Evolutionary conservation across 1,140 invertebrate species (phyloP), one percentile per base, ranked within the genome.

Genomic region (Solenopsis fugax): DNA sequence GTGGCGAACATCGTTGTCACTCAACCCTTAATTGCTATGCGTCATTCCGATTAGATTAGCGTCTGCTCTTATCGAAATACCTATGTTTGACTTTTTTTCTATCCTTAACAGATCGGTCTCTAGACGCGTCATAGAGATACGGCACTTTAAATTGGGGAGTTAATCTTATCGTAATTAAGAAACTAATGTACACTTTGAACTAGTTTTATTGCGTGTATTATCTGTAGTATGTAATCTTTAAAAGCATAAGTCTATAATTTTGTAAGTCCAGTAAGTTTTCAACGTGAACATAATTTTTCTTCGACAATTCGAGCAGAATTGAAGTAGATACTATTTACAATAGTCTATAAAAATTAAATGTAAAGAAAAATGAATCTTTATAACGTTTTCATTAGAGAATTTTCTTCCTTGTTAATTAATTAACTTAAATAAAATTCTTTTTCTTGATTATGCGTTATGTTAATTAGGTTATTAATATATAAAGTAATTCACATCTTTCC

Each of bases 21-120:
- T 67, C 60, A 41, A 45, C 65, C 21, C 65, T 71, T 71, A 58
- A 78, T 71, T 71, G 78, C 37, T 56, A 56, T 10, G 16, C 10
- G 37, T 72, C 45, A 45, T 58, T 34, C 12, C 3, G 64, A 80
- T 86, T 78, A 86, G 77, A 85, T 76, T 75, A 60, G 10, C 85
- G 37, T 41, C 62, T 75, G 16, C n/a, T 13, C 73, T 85, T 85
- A 85, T 78, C 82, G 18, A 41, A 50, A 29, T 13, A 64, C 2
- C 18, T 50, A 56, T 12, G 37, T 58, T 29, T 71, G 6, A n/a
- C 4, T n/a, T 69, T 50, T 56, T 69, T 67, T 24, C 21, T 29
- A 24, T 64, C 24, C 45, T 24, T 24, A 41, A 56, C 34, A 45
- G 37, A 81, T 56, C 34, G 18, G 50, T 67, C 6, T 18, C 6